A percentile compares a stretch with the other conserved stretches of the same genome.
Conservation (phyloP, 2,113 vertebrate species). For the Okapia johnstoni region DNA sequence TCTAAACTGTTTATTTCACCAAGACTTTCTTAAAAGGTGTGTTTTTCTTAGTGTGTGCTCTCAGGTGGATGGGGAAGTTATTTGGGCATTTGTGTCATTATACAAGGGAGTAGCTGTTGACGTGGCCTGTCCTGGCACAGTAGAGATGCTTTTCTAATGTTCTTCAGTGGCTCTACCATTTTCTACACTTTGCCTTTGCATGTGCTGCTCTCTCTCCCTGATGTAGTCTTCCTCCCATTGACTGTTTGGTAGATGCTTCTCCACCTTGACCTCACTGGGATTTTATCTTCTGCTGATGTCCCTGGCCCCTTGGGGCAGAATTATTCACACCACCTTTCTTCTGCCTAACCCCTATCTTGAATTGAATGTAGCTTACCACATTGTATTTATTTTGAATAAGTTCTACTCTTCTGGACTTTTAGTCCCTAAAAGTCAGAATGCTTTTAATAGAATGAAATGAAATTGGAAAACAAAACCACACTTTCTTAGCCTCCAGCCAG, state of each 20-base stretch:
- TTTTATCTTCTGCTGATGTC: not conserved
- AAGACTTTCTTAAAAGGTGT: not conserved
- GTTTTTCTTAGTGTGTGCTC: not conserved
- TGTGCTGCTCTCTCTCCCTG: not conserved
- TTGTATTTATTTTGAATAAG: not conserved
- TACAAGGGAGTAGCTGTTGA: not conserved
- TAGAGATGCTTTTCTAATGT: accelerated
- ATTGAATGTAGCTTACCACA: not conserved
- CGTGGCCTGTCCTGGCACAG: no score
- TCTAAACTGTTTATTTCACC: not conserved
- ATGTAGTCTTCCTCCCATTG: not conserved
- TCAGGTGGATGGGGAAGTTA: not conserved
- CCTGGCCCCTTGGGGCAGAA: not conserved
- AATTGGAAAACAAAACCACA: not conserved
- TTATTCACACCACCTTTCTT: not conserved
- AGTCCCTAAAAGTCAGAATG: not conserved
- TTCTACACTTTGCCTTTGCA: no score
- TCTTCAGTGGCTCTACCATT: accelerated
- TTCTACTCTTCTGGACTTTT: not conserved
- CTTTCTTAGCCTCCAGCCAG: not conserved
- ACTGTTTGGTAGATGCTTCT: not conserved
- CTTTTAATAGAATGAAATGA: not conserved
- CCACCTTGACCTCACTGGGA: not conserved
- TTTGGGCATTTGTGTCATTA: not conserved
- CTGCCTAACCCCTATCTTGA: not conserved